Evolutionary conservation across 2,797 vertebrate genomes (phyloP).

Genomic region (Molossus molossus): DNA sequence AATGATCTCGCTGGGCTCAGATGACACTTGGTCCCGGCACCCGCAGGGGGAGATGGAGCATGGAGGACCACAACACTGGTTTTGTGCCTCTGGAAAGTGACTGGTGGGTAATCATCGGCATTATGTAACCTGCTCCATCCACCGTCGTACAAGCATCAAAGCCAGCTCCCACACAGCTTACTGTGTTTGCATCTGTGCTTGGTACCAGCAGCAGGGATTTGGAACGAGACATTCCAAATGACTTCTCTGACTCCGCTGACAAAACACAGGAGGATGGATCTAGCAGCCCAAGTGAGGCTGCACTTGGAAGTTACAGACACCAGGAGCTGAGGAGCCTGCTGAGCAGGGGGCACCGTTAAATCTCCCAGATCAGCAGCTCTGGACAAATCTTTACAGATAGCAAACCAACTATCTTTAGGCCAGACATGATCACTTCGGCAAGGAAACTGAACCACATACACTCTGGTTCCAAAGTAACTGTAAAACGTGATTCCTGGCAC

Average conservation of each 20-base stretch:
- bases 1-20: neutral
- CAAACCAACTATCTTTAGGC: slow-evolving; percentile 19
- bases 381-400: neutral
- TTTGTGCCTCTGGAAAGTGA: neutral
- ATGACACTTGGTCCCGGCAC: neutral
- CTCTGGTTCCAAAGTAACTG: slow-evolving; percentile 19
- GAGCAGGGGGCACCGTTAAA: neutral
- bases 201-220: slow-evolving; percentile 57
- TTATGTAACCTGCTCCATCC: neutral
- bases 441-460: neutral
- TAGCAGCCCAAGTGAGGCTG: neutral
- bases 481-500: slow-evolving; percentile 56
- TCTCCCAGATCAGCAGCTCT: neutral
- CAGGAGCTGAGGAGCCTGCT: neutral
- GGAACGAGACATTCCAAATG: slow-evolving; percentile 48
- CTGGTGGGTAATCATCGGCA: neutral
- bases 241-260: slow-evolving; percentile 16
- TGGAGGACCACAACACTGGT: neutral
- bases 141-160: neutral
- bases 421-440: neutral
- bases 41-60: neutral
- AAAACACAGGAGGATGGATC: slow-evolving; percentile 7
- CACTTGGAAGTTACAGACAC: neutral
- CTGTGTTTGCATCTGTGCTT: neutral
- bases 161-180: neutral